Conservation (phyloP, 2,888 invertebrate genomes). For the Parnassius glacialis region DNA sequence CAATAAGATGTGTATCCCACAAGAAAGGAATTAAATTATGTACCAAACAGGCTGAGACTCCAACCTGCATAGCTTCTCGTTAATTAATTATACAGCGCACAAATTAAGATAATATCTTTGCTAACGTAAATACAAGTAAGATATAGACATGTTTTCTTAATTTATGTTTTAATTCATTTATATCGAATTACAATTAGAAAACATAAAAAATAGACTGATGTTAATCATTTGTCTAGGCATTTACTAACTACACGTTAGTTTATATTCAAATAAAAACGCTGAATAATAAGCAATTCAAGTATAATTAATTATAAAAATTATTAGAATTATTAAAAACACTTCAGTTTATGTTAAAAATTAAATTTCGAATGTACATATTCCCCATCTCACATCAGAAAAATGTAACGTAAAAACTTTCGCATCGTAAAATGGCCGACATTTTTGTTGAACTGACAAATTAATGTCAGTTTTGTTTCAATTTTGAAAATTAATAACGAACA, state of each 20-base stretch:
- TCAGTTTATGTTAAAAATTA: neutral
- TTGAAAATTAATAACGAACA: conserved; percentile 73
- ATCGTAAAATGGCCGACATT: conserved; percentile 65
- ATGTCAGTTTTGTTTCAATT: conserved; percentile 75
- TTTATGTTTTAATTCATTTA: conserved; percentile 21
- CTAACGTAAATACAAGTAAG: conserved; percentile 9
- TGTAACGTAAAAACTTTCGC: conserved; percentile 57
- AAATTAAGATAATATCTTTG: conserved; percentile 14
- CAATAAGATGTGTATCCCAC: conserved; percentile 1
- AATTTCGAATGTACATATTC: conserved; percentile 5
- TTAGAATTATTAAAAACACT: neutral
- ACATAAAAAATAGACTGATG: conserved; percentile 12
- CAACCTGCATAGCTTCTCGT: neutral
- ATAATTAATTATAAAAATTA: too few relatives aligned
- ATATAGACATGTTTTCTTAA: conserved; percentile 25
- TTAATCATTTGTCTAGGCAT: conserved; percentile 9
- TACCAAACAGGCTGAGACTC: neutral
- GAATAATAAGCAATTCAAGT: neutral
- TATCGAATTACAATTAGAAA: conserved; percentile 14
- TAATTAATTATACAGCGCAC: conserved; percentile 20
- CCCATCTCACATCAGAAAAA: conserved; percentile 47
- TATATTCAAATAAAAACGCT: neutral
- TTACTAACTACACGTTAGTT: neutral
- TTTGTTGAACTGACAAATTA: conserved; percentile 62
- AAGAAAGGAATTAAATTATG: conserved; percentile 16